A percentile compares a stretch with the other conserved stretches of the same genome.
These are phyloP conservation scores for Budorcas taxicolor DNA, from an alignment of 2,113 vertebrate genomes.

Conservation along the genomic window DNA sequence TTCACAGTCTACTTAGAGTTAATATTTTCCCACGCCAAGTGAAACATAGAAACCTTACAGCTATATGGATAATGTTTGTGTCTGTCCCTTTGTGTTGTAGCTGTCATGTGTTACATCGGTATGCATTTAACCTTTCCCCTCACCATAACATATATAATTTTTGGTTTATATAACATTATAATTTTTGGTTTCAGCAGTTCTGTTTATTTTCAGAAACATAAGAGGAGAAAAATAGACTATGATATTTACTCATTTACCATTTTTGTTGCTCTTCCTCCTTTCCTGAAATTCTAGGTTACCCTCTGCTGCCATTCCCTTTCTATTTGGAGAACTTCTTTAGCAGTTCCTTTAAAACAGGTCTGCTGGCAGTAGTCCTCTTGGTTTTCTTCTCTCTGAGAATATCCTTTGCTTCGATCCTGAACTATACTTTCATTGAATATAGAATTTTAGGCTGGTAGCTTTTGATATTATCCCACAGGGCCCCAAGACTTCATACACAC, in stretches of 20 bases:
- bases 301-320: background rate
- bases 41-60: background rate
- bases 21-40: background rate
- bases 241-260: background rate
- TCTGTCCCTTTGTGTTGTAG: background rate
- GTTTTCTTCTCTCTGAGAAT: background rate
- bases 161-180: background rate
- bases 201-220: background rate
- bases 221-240: background rate
- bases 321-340: background rate
- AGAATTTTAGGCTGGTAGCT: background rate
- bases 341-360: background rate
- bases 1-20: background rate
- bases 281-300: background rate
- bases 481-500: background rate
- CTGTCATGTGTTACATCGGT: background rate
- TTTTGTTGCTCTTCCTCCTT: background rate
- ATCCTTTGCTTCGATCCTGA: background rate
- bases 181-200: background rate
- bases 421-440: background rate
- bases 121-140: background rate
- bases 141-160: background rate
- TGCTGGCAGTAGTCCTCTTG: background rate
- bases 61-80: background rate
- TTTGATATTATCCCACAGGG: background rate